Percentiles rank a stretch among this genome's conserved stretches.
phyloP scores from a whole-genome alignment of 2,797 vertebrate genomes.

The Nyctibius grandis region DNA sequence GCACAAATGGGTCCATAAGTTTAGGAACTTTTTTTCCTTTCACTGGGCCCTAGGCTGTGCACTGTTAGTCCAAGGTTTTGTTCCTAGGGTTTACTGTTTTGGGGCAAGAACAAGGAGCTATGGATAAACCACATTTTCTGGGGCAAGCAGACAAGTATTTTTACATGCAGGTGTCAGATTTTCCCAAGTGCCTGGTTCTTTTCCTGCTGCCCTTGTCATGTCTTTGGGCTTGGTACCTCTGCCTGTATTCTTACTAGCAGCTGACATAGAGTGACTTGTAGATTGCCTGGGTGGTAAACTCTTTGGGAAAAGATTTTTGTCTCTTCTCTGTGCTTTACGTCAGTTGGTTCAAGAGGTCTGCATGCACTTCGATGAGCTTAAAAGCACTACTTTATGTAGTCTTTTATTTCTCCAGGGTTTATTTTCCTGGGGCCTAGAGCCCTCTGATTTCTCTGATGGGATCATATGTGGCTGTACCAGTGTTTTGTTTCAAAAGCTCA shows the following conservation, averaged over 20 bases:
- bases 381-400: background rate
- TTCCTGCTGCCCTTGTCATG: accelerated
- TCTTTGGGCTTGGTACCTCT: background rate
- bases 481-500: background rate
- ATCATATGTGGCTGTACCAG: background rate
- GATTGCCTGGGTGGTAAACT: background rate
- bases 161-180: background rate
- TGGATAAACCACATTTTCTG: background rate
- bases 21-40: background rate
- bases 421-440: background rate
- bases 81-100: background rate
- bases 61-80: background rate
- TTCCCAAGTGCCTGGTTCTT: background rate
- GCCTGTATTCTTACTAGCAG: background rate
- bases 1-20: background rate
- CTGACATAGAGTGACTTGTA: background rate
- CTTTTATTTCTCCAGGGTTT: background rate
- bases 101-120: background rate
- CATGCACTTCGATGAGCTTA: background rate
- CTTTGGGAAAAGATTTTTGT: background rate
- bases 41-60: background rate
- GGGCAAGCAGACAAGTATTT: background rate
- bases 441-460: background rate
- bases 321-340: background rate
- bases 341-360: background rate